Evolutionary conservation across 2,888 invertebrate genomes (phyloP).

Genomic region (Phalera bucephala): DNA sequence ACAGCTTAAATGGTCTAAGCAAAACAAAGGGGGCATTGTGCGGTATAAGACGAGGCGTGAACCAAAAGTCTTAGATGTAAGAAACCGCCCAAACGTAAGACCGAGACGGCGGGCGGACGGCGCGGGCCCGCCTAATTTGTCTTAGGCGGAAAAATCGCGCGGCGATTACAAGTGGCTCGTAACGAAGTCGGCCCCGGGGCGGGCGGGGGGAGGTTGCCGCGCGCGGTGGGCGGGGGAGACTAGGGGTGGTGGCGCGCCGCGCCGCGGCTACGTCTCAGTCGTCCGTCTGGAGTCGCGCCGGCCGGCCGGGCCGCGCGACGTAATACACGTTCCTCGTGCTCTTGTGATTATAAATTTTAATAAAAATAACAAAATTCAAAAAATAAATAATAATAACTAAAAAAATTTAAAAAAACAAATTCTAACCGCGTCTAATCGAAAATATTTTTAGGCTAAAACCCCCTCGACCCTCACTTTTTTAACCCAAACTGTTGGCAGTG

Average conservation of each 20-base stretch:
- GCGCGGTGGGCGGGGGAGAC: constrained; percentile 26
- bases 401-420: constrained; percentile 32
- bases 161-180: constrained; percentile 82
- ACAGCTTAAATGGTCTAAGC: too few relatives aligned
- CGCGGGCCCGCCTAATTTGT: constrained; percentile 79
- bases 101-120: constrained; percentile 51
- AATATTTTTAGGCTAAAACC: constrained; percentile 77
- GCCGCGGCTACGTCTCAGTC: constrained; percentile 72
- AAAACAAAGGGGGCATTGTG: too few relatives aligned
- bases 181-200: constrained; percentile 75
- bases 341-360: constrained; percentile 82
- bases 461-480: constrained; percentile 68
- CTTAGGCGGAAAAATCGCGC: constrained; percentile 82
- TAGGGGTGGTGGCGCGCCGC: constrained; percentile 53
- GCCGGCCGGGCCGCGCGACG: constrained; percentile 81
- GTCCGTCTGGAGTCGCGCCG: constrained; percentile 82
- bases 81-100: constrained; percentile 70
- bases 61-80: constrained; percentile 56
- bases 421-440: constrained; percentile 73
- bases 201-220: constrained; percentile 37
- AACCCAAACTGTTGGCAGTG: constrained; percentile 69
- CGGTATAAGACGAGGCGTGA: too few relatives aligned
- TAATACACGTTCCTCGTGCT: constrained; percentile 82
- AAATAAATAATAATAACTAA: constrained; percentile 46
- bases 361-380: constrained; percentile 58